Percentiles rank a stretch among this genome's conserved stretches.
Evolutionary conservation across 2,888 invertebrate genomes (phyloP).

Genomic region (Ariolimax columbianus): DNA sequence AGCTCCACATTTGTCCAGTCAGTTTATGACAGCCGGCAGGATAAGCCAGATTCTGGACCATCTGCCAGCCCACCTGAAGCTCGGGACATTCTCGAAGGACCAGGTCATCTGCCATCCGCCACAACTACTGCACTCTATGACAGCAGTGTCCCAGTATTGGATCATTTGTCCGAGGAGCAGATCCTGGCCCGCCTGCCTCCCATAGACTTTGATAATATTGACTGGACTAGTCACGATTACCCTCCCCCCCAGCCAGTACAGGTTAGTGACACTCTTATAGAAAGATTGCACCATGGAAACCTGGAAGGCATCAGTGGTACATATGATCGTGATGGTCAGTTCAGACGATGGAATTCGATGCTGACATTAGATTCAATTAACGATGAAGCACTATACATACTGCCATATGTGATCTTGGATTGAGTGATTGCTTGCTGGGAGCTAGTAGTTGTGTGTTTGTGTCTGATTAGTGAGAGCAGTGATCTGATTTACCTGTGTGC

Average conservation of each 20-base stretch:
- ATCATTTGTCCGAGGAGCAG: conserved; percentile 66
- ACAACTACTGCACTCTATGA: conserved; percentile 25
- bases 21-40: conserved; percentile 44
- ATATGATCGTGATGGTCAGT: conserved; percentile 81
- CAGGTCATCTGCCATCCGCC: conserved; percentile 39
- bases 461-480: neutral
- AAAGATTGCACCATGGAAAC: conserved; percentile 75
- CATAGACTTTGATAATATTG: conserved; percentile 82
- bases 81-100: conserved; percentile 39
- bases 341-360: conserved; percentile 94
- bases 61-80: conserved; percentile 54
- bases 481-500: neutral
- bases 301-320: conserved; percentile 81
- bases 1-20: conserved; percentile 44
- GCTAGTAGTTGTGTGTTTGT: neutral
- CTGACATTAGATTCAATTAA: conserved; percentile 46
- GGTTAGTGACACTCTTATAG: conserved; percentile 70
- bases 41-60: conserved; percentile 48
- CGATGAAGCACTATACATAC: conserved; percentile 47
- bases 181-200: conserved; percentile 85
- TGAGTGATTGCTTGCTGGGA: conserved; percentile 8
- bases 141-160: conserved; percentile 38
- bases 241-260: conserved; percentile 77
- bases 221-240: conserved; percentile 81
- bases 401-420: conserved; percentile 51